Evolutionary conservation across 2,888 invertebrate species (phyloP).

Genomic region (Heliconius sara): DNA sequence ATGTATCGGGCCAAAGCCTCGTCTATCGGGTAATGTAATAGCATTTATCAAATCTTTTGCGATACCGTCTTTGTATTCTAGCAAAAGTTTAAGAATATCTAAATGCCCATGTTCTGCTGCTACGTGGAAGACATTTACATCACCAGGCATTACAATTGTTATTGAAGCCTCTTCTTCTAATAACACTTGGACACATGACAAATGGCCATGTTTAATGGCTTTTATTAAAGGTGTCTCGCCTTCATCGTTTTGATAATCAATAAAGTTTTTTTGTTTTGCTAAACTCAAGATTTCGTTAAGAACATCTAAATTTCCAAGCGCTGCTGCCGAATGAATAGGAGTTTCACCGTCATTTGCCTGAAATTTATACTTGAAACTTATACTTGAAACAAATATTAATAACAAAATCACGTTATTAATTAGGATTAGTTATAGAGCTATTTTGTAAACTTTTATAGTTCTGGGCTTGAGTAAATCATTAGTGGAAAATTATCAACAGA

Average conservation of each 20-base stretch:
- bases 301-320: constrained; percentile 75
- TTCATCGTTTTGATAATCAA: constrained; percentile 74
- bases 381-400: neutral
- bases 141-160: constrained; percentile 70
- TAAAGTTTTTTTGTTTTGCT: constrained; percentile 74
- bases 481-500: neutral
- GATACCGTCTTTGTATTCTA: constrained; percentile 72
- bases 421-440: neutral
- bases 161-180: constrained; percentile 77
- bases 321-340: constrained; percentile 82
- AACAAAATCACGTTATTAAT: too few relatives aligned
- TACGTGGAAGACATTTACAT: constrained; percentile 84
- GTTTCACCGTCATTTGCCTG: constrained; percentile 81
- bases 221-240: constrained; percentile 81
- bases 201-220: constrained; percentile 71
- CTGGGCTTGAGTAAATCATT: too few relatives aligned
- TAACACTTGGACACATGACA: constrained; percentile 73
- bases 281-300: constrained; percentile 79
- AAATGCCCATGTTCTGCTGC: constrained; percentile 83
- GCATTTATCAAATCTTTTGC: constrained; percentile 64
- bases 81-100: constrained; percentile 80
- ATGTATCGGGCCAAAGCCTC: constrained; percentile 80
- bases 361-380: constrained; percentile 41
- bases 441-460: neutral
- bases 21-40: constrained; percentile 65